Conservation (phyloP, 2,888 invertebrate genomes). For the Odontothrips loti region DNA sequence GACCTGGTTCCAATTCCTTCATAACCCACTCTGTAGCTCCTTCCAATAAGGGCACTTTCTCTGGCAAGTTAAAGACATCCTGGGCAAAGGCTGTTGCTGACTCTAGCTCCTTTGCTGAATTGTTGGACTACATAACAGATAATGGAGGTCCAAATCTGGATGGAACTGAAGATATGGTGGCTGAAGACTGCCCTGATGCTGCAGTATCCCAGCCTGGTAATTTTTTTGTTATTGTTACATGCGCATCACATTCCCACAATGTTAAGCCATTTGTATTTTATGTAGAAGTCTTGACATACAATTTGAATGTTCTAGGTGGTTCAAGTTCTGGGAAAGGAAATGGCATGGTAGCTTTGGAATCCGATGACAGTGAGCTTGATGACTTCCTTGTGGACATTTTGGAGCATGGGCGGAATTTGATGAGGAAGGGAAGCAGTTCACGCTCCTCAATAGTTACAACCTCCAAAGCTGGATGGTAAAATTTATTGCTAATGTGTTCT, state of each 20-base stretch:
- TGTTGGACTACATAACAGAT: constrained; percentile 2
- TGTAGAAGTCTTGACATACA: neutral
- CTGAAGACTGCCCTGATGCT: constrained; percentile 31
- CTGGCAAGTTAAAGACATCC: neutral
- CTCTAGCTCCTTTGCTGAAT: neutral
- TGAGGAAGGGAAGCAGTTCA: constrained; percentile 52
- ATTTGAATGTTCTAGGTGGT: neutral
- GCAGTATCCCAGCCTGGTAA: constrained; percentile 27
- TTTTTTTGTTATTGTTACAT: neutral
- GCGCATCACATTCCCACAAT: neutral
- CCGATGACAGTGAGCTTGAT: constrained; percentile 77
- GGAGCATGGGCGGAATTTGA: constrained; percentile 57
- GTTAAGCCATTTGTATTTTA: neutral
- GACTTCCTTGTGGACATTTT: constrained; percentile 68
- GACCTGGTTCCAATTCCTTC: neutral
- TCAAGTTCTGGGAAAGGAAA: constrained; percentile 6
- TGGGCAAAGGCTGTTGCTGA: neutral
- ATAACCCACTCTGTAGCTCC: neutral
- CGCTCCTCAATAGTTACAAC: constrained; percentile 42
- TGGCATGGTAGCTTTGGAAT: constrained; percentile 56
- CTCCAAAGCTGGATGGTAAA: constrained; percentile 34
- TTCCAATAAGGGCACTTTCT: neutral
- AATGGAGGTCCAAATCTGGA: neutral
- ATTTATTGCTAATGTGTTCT: neutral
- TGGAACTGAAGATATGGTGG: constrained; percentile 32